Evolutionary conservation across 1,140 invertebrate genomes (phyloP).

Genomic region (Cherax quadricarinatus): DNA sequence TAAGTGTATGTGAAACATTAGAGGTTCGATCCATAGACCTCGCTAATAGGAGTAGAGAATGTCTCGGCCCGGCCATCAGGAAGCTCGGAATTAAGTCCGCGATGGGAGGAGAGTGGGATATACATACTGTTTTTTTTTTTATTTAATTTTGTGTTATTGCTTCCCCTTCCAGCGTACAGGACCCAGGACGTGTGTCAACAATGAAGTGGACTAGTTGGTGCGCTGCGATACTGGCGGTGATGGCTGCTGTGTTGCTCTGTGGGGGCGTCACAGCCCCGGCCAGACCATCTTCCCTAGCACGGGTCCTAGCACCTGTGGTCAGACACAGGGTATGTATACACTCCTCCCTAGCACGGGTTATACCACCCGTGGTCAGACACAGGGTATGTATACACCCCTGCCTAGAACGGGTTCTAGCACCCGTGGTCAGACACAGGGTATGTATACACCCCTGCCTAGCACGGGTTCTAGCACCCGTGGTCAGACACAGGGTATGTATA

Average conservation of each 20-base stretch:
- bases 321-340: slow-evolving; percentile 1
- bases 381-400: background rate
- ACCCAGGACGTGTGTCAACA: background rate
- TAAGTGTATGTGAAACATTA: too few relatives aligned
- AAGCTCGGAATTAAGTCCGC: too few relatives aligned
- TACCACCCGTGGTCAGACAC: background rate
- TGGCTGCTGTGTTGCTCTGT: background rate
- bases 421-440: background rate
- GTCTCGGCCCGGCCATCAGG: too few relatives aligned
- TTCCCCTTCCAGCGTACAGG: too few relatives aligned
- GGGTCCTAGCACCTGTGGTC: background rate
- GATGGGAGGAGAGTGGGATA: too few relatives aligned
- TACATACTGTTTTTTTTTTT: too few relatives aligned
- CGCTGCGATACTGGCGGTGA: background rate
- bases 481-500: background rate
- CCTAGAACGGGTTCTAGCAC: background rate
- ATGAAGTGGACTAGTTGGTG: background rate
- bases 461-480: background rate
- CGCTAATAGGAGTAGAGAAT: too few relatives aligned
- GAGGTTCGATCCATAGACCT: too few relatives aligned
- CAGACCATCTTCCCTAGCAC: background rate
- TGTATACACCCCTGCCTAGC: background rate
- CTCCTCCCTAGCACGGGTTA: background rate
- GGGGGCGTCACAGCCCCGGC: background rate
- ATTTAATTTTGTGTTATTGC: too few relatives aligned